Percentiles rank a stretch among this genome's conserved stretches.
Conservation (phyloP, 2,113 vertebrate genomes). For the Microtus oregoni region DNA sequence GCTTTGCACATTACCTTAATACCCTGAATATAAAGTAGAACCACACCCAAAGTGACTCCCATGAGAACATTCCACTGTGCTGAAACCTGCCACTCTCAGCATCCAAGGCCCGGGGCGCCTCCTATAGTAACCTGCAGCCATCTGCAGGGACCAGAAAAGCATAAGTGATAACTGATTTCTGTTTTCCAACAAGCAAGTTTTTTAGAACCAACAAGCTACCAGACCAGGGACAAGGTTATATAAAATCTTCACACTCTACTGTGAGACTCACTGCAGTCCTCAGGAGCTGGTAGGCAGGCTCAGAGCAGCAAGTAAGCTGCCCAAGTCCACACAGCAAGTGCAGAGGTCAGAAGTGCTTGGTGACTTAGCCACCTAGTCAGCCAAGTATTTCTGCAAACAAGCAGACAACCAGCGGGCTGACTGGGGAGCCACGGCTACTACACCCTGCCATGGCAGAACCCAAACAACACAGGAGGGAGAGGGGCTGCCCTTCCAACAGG, state of each 20-base stretch:
- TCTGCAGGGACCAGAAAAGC: background rate
- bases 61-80: slow-evolving; percentile 63
- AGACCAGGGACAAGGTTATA: background rate
- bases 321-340: slow-evolving; percentile 31
- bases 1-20: slow-evolving; percentile 64
- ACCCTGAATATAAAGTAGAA: slow-evolving; percentile 67
- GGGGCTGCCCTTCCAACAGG: slow-evolving; percentile 34
- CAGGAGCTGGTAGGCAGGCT: background rate
- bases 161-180: background rate
- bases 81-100: slow-evolving; percentile 61
- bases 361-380: background rate
- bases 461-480: background rate
- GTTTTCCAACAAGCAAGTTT: background rate
- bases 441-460: background rate
- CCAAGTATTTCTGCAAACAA: background rate
- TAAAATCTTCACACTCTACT: background rate
- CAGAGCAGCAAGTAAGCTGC: background rate
- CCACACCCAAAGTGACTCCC: slow-evolving; percentile 75
- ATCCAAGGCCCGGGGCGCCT: background rate
- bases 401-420: background rate
- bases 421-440: background rate
- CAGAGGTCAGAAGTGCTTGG: background rate
- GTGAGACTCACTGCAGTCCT: background rate
- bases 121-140: background rate
- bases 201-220: background rate